Base-by-base conservation (phyloP, 2,113 vertebrate species). In the Bothrops jararaca region DNA sequence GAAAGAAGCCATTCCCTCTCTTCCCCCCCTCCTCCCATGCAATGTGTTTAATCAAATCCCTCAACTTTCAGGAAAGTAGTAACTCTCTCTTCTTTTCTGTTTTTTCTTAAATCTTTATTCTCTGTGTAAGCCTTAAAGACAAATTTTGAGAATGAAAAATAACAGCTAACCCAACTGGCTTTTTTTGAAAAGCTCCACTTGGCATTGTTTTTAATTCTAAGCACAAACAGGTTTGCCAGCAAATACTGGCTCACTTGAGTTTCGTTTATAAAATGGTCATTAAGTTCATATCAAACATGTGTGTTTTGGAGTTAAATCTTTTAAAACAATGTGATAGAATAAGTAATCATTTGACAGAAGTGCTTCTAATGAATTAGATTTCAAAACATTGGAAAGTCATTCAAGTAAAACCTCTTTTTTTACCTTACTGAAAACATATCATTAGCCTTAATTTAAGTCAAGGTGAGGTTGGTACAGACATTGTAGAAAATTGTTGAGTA, bases 361-460 rank as follows among this genome's bases (percentile, higher is more conserved):
- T 92, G 93, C 85, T 96, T 93, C 58, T 29, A 93, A 95, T 91
- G 64, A 95, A 95, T 95, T 95, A 93, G 91, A 95, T 91, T 94
- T 96, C 50, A 91, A 96, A 95, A 95, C 94, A 93, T 85, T 95
- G 89, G 96, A 96, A 97, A 97, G 95, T 96, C 95, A 93, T 94
- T 97, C 93, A 96, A 96, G 95, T 94, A 95, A 97, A 96, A 95
- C 80, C 92, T 89, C 48, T 93, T 95, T 90, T 94, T 95, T 97
- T 95, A 95, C 93, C 93, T 94, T 96, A 97, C 94, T 96, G 96
- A 98, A 98, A 98, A 97, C 95, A 96, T 93, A 95, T 95, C 94
- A 95, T 97, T 97, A 97, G 94, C 96, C 92, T 96, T 96, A 94
- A 97, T 97, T 96, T 96, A 96, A 97, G 95, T 96, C 95, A 95